Conservation (phyloP, 2,888 invertebrate species). For the Cordylochernes scorpioides region DNA sequence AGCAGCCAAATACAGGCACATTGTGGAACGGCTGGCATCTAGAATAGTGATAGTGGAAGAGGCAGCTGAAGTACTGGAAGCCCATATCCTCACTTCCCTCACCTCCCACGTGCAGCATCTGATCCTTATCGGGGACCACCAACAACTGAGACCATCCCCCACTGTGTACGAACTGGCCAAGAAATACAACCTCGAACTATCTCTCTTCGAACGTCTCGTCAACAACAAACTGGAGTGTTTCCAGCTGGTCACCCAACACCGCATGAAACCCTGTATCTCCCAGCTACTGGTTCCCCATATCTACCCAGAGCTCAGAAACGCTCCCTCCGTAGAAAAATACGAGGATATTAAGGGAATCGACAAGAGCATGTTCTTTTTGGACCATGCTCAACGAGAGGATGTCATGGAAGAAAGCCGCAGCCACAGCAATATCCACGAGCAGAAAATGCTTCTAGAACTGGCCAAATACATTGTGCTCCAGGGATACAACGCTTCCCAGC, state of each 20-base stretch:
- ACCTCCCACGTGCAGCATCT: conserved; percentile 45
- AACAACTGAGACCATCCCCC: conserved; percentile 25
- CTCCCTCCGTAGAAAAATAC: conserved; percentile 15
- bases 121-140: conserved; percentile 36
- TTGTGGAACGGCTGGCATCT: conserved; percentile 33
- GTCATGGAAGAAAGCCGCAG: conserved; percentile 7
- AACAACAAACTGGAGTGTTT: conserved; percentile 18
- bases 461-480: conserved; percentile 15
- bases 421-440: conserved; percentile 17
- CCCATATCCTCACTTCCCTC: conserved; percentile 50
- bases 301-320: conserved; percentile 16
- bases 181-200: conserved; percentile 21
- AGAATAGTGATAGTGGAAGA: conserved; percentile 47
- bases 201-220: conserved; percentile 20
- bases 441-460: conserved; percentile 15
- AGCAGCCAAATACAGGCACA: conserved; percentile 37
- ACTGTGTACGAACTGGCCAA: conserved; percentile 21
- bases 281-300: conserved; percentile 19
- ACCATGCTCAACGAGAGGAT: conserved; percentile 7
- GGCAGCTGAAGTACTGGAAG: conserved; percentile 61
- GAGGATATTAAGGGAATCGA: conserved; percentile 17
- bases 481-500: conserved; percentile 16
- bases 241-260: conserved; percentile 21
- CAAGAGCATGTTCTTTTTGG: conserved; percentile 18
- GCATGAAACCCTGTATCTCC: conserved; percentile 22